Evolutionary conservation across 2,797 vertebrate genomes (phyloP), one percentile per base, ranked within the genome.

Genomic region (Aratinga solstitialis): DNA sequence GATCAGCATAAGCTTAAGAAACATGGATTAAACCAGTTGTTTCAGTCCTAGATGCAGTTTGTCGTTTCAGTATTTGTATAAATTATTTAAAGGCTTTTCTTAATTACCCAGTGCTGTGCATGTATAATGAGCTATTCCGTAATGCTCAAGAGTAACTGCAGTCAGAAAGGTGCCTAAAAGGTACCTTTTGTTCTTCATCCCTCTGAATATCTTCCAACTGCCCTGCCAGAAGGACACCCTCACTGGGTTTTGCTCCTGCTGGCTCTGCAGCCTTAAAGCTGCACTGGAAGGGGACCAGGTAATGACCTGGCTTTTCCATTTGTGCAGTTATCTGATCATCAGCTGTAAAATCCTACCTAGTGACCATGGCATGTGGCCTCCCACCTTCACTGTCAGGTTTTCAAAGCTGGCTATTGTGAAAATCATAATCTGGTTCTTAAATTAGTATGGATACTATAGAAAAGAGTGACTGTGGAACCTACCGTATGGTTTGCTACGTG

Each of bases 401-500:
- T 40, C 56, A 26, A 0, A 67, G 17, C 0, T 83, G 54, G 24
- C 51, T 48, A 0, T 34, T 69, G 53, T 63, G 65, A 50, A 80
- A 65, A 38, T 11, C 12, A 0, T 13, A 3, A 45, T 30, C 42
- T 47, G 63, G 65, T 66, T 89, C 61, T 82, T 88, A 32, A 73
- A 16, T 22, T 53, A 8, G 27, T 21, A 15, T 2, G 9, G 58
- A 13, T 0, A 0, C 47, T 47, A 14, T 5, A 76, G 50, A 48
- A 48, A 65, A 26, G n/a, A 29, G 18, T 18, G 23, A 50, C 29
- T 0, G 0, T 43, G 61, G 38, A 59, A 40, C 26, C 34, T 29
- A 7, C 24, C 10, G 1, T 13, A 2, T 2, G 14, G 11, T 66
- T 85, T 72, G 34, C 38, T 65, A 1, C 9, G 0, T 24, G 48